Base-by-base conservation (phyloP, 2,113 vertebrate genomes). In the Tachysurus fulvidraco region DNA sequence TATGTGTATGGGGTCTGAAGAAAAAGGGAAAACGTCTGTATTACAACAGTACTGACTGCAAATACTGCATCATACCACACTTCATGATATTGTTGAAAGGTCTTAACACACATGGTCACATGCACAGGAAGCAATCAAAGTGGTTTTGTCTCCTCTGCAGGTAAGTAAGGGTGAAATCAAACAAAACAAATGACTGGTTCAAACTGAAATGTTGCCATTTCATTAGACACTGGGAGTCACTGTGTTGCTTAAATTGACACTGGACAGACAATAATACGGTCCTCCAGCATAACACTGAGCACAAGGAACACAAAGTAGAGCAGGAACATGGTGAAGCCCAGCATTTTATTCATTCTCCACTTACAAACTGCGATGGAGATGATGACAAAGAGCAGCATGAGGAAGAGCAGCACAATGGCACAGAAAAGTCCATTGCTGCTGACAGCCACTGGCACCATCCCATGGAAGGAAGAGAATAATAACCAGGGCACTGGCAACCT, bases 341-440 rank as follows among this genome's bases (percentile, higher is more conserved):
- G 94, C 0, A 93, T 83, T 93, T 99, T 99, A 93, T 98, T 99
- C 98, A 99, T 98, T 90, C 94, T 97, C 98, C 98, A 99, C 88
- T 96, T 97, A 84, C 96, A 99, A 2, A 13, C 41, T 9, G 97
- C 97, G 0, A 99, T 99, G 9, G 98, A 98, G 88, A 96, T 93
- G 89, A 97, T 99, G 89, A 99, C 97, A 84, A 99, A 99, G 23
- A 99, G 94, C 50, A 99, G 97, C 98, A 99, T 99, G 92, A 99
- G 95, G 71, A 99, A 98, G 82, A 99, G 98, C 90, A 99, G 93
- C 86, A 99, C 97, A 2, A 98, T 99, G 69, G 98, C 97, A 86
- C 98, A 99, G 81, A 99, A 99, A 90, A 99, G 94, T 54, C 98
- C 98, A 0, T 99, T 99, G 93, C 98, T 99, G 92, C 97, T 99